Evolutionary conservation across 2,888 invertebrate genomes (phyloP), one percentile per base, ranked within the genome.

Genomic region (Nomada flava): DNA sequence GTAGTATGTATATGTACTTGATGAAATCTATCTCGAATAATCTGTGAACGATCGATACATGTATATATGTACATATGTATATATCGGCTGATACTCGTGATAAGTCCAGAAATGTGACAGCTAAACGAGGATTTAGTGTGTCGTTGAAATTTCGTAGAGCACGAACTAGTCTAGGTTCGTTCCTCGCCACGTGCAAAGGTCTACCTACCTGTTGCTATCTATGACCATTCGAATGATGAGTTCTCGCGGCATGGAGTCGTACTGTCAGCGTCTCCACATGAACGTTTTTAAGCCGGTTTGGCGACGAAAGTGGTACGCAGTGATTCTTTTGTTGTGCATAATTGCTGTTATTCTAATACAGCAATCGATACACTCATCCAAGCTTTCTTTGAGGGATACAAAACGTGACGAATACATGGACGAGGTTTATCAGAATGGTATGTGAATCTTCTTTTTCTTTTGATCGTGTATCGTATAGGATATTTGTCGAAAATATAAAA

Each of bases 381-480:
- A 23, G 3, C 0, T 47, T 13, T 23, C 2, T 7, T 13, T 5
- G 15, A 23, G 26, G 11, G 0, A 44, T 9, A 2, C 1, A 10
- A 11, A 2, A 18, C 70, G 10, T 1, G 75, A 82, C 42, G 15
- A 2, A 0, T 79, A 62, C 11, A n/a, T 60, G 23, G 70, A 78
- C 9, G 42, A 52, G 1, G 10, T 82, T 1, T 77, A 84, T 10
- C 29, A 75, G 29, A 26, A 73, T 10, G 86, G 86, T 86, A 76
- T 20, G 78, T 60, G 50, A 50, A 62, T 50, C 47, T 47, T 47
- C 47, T 3, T 36, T 36, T n/a, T 47, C 2, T 50, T 26, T n/a
- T 1, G 0, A n/a, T n/a, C 15, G 13, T 60, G 9, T 47, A 29
- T 78, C n/a, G n/a, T 26, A 44, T 42, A 20, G 29, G 23, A 52